Percentiles rank a stretch among this genome's conserved stretches.
Conservation (phyloP, 2,113 vertebrate genomes). For the Brienomyrus longianalis region DNA sequence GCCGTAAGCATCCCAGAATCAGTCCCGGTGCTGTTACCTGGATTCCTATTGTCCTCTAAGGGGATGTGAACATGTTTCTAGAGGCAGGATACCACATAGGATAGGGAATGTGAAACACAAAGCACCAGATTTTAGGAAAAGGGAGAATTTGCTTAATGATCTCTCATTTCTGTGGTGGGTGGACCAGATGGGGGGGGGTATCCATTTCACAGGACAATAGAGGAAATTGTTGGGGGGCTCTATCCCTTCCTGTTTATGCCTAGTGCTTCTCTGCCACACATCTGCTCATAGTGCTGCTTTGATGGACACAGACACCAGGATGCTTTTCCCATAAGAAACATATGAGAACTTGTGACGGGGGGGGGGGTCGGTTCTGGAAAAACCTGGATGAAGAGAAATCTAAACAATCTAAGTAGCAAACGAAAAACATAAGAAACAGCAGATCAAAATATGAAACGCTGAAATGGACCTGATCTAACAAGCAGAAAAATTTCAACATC, state of each 20-base stretch:
- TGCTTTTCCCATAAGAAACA: not conserved
- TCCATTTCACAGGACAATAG: slow-evolving; percentile 21
- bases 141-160: not conserved
- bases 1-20: not conserved
- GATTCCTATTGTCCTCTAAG: not conserved
- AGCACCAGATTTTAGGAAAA: not conserved
- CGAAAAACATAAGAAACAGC: not conserved
- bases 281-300: not conserved
- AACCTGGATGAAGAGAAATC: not conserved
- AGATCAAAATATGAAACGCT: not conserved
- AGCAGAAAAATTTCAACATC: not conserved
- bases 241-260: slow-evolving; percentile 59
- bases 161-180: slow-evolving; percentile 14
- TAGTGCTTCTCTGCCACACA: not conserved
- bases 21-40: not conserved
- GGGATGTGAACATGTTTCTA: not conserved
- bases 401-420: not conserved
- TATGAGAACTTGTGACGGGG: too few relatives aligned
- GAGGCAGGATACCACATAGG: not conserved
- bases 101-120: not conserved
- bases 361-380: too few relatives aligned
- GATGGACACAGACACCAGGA: not conserved
- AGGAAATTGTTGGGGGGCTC: slow-evolving; percentile 49
- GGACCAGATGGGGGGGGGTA: not conserved
- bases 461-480: not conserved